Evolutionary conservation across 2,113 vertebrate genomes (phyloP).

Genomic region (Noctilio leporinus): DNA sequence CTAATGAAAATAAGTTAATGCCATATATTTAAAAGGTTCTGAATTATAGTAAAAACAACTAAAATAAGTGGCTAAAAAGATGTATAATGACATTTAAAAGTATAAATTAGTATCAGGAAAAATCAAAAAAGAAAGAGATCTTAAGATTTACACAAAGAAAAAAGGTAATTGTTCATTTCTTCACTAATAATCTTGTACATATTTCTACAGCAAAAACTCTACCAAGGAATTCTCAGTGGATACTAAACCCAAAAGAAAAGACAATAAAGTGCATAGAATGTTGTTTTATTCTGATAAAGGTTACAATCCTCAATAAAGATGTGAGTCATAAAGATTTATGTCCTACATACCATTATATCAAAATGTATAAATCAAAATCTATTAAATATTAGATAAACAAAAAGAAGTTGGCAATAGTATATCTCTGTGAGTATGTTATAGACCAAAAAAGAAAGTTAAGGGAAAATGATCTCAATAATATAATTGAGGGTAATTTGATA

Average conservation of each 20-base stretch:
- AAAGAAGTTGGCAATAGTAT: not conserved
- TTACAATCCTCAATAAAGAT: constrained; percentile 1
- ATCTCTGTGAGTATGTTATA: not conserved
- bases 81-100: not conserved
- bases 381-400: not conserved
- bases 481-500: not conserved
- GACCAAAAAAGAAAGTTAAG: not conserved
- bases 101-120: not conserved
- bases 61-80: not conserved
- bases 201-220: not conserved
- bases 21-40: not conserved
- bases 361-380: constrained; percentile 41
- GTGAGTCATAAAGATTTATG: constrained; percentile 48
- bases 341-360: constrained; percentile 16
- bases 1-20: not conserved
- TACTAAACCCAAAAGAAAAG: constrained; percentile 14
- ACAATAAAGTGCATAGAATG: not conserved
- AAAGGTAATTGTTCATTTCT: not conserved
- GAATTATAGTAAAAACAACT: not conserved
- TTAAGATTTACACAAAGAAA: not conserved
- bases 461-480: not conserved
- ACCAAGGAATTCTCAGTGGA: not conserved
- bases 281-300: constrained; percentile 54
- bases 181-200: not conserved
- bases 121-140: not conserved